Percentiles rank a stretch among this genome's conserved stretches.
Evolutionary conservation across 2,888 invertebrate species (phyloP).

Genomic region (Polydrusus pterygomalis): DNA sequence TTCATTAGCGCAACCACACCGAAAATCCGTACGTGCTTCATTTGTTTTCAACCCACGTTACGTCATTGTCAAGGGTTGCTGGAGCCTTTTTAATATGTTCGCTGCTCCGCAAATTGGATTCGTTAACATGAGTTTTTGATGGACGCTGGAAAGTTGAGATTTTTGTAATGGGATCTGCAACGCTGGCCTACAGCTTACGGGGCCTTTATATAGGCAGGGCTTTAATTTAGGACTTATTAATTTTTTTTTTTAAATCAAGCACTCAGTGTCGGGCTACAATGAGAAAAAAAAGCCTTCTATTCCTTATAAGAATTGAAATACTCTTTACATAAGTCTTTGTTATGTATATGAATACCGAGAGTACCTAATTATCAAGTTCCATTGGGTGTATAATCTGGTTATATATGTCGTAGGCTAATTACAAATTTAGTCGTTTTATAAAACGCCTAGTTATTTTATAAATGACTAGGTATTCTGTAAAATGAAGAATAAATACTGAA

Average conservation of each 20-base stretch:
- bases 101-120: constrained; percentile 61
- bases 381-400: too few species aligned
- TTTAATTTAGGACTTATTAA: background rate
- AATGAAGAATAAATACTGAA: too few species aligned
- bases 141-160: constrained; percentile 49
- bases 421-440: too few species aligned
- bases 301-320: too few species aligned
- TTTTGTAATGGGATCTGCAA: constrained; percentile 27
- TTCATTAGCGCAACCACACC: constrained; percentile 73
- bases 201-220: background rate
- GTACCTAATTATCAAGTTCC: too few species aligned
- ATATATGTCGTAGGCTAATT: too few species aligned
- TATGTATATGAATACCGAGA: too few species aligned
- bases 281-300: too few species aligned
- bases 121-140: constrained; percentile 63
- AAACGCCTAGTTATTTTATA: too few species aligned
- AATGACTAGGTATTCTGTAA: too few species aligned
- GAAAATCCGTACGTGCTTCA: constrained; percentile 66
- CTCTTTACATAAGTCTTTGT: too few species aligned
- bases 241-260: background rate
- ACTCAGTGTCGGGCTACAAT: too few species aligned
- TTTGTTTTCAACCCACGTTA: constrained; percentile 53
- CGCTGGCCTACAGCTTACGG: background rate
- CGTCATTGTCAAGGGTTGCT: constrained; percentile 51
- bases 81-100: constrained; percentile 50